These are phyloP conservation scores for Phaetusa simplex DNA, from an alignment of 2,113 vertebrate species.

Conservation along the genomic window DNA sequence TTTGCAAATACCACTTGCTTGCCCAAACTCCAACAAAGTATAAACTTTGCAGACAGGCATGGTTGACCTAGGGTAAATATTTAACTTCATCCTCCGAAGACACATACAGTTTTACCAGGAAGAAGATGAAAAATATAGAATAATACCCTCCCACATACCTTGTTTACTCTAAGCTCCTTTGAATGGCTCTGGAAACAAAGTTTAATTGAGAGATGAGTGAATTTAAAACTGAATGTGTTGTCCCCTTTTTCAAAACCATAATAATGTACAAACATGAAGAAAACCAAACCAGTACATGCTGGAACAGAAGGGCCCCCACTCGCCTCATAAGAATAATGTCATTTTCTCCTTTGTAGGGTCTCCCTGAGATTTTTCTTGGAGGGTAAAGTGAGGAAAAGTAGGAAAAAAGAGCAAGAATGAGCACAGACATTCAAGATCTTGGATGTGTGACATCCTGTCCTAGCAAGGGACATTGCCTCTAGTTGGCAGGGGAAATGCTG, in stretches of 20 bases:
- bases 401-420: background rate
- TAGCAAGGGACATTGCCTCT: constrained; percentile 2
- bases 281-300: background rate
- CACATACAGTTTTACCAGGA: constrained; percentile 5
- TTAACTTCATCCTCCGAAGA: constrained; percentile 46
- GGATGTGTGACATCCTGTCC: background rate
- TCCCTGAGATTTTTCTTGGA: background rate
- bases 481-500: background rate
- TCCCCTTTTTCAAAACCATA: background rate
- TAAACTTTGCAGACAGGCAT: constrained; percentile 7
- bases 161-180: background rate
- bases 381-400: background rate
- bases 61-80: constrained; percentile 51
- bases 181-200: background rate
- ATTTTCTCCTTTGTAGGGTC: background rate
- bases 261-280: background rate
- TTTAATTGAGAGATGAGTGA: background rate
- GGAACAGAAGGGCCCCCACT: background rate
- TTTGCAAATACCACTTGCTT: background rate
- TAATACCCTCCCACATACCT: background rate
- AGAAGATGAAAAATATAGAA: constrained; percentile 12
- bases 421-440: background rate
- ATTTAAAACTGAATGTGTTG: background rate
- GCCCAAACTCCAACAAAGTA: constrained; percentile 31
- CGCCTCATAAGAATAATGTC: accelerated